Conservation (phyloP, 2,888 invertebrate species). For the Trypoxylon attenuatum region DNA sequence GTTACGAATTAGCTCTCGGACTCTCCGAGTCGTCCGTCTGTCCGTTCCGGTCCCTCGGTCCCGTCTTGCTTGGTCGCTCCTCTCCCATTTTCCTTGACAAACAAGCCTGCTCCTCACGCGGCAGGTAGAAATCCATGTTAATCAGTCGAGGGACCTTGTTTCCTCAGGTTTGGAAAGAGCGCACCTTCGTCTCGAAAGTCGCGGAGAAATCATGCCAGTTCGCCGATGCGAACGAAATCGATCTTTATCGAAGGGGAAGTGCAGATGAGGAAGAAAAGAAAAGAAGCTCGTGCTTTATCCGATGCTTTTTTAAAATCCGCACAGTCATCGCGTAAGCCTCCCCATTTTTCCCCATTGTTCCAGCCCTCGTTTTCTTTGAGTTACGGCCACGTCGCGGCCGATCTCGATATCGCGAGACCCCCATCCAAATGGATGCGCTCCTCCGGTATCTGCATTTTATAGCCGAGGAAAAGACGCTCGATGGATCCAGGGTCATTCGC, state of each 20-base stretch:
- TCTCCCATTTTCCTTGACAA: neutral
- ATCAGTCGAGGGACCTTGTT: neutral
- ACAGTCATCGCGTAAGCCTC: neutral
- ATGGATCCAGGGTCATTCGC: slow-evolving; percentile 5
- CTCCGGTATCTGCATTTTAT: slow-evolving; percentile 65
- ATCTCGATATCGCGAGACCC: neutral
- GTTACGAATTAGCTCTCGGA: slow-evolving; percentile 1
- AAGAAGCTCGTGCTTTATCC: neutral
- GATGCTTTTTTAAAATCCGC: slow-evolving; percentile 1
- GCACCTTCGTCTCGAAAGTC: too few species aligned
- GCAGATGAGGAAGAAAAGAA: neutral
- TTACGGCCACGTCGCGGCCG: neutral
- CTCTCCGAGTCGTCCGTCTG: neutral
- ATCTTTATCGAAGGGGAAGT: too few species aligned
- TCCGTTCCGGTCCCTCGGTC: neutral
- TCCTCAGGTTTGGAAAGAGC: too few species aligned
- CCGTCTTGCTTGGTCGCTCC: neutral
- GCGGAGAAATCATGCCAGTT: too few species aligned
- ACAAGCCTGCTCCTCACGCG: too few species aligned
- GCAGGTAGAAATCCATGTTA: neutral
- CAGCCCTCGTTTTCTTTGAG: neutral
- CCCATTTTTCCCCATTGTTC: neutral
- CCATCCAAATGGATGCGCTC: slow-evolving; percentile 18
- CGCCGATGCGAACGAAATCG: too few species aligned
- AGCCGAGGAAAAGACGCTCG: slow-evolving; percentile 41